These are phyloP conservation scores for Dicrostonyx torquatus DNA, from an alignment of 2,797 vertebrate genomes.

Conservation along the genomic window DNA sequence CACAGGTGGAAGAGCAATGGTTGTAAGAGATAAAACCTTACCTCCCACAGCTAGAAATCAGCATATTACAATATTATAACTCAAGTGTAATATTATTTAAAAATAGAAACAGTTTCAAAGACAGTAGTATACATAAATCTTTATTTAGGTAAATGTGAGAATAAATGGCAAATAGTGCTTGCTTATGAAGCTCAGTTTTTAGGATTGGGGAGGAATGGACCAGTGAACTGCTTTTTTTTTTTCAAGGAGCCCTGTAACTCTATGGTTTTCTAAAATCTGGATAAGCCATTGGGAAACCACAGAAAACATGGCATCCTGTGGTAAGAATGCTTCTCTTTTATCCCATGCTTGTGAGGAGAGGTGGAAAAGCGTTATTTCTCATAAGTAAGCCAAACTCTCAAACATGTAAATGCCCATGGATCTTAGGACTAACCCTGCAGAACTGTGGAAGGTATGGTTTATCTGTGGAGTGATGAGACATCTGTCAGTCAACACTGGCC, in stretches of 20 bases:
- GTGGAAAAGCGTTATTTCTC: background rate
- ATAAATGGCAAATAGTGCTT: slow-evolving; percentile 32
- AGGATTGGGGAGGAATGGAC: background rate
- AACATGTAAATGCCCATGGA: background rate
- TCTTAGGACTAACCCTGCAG: background rate
- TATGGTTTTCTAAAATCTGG: background rate
- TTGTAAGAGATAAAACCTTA: background rate
- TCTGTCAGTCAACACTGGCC: background rate
- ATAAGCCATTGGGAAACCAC: background rate
- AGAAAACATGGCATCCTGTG: background rate
- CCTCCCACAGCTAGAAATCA: background rate
- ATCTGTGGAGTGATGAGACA: background rate
- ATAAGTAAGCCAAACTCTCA: background rate
- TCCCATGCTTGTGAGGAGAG: background rate
- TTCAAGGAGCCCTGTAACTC: background rate
- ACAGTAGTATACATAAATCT: background rate
- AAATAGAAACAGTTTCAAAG: slow-evolving; percentile 29
- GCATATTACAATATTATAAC: background rate
- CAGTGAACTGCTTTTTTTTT: background rate
- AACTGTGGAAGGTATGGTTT: background rate
- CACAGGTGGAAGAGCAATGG: no score
- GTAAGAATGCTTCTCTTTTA: background rate
- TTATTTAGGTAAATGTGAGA: slow-evolving; percentile 46
- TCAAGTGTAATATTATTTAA: background rate
- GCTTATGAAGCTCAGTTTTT: background rate